phyloP scores from a whole-genome alignment of 2,888 invertebrate genomes.

The Tricholauxania praeusta region DNA sequence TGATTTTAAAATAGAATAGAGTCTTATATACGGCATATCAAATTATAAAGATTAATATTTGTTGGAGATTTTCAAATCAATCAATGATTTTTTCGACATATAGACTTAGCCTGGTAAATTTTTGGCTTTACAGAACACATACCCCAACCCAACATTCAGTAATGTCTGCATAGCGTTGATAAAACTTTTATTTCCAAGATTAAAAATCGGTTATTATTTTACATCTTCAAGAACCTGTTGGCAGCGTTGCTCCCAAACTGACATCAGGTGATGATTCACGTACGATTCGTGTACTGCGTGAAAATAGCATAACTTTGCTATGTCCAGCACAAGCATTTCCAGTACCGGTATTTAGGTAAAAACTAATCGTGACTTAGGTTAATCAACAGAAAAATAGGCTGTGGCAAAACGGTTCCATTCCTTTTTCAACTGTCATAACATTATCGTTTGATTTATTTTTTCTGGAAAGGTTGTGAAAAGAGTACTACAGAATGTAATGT shows the following conservation, averaged over 20 bases:
- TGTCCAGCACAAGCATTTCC: slow-evolving; percentile 79
- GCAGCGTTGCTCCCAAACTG: slow-evolving; percentile 73
- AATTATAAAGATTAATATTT: neutral
- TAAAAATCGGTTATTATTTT: slow-evolving; percentile 74
- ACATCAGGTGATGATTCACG: slow-evolving; percentile 76
- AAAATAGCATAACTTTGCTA: slow-evolving; percentile 70
- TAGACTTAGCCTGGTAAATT: too few relatives aligned
- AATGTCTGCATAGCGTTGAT: slow-evolving; percentile 66
- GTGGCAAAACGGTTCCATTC: too few relatives aligned
- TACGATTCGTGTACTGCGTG: slow-evolving; percentile 68
- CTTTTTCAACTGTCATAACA: too few relatives aligned
- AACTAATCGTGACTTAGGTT: neutral
- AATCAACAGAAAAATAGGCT: slow-evolving; percentile 17
- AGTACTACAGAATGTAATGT: too few relatives aligned
- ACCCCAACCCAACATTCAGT: slow-evolving; percentile 55
- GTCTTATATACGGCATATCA: too few relatives aligned
- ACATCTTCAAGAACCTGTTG: slow-evolving; percentile 69
- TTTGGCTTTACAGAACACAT: neutral
- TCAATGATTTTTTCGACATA: neutral
- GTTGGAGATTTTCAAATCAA: too few relatives aligned
- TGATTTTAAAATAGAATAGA: neutral
- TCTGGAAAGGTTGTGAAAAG: too few relatives aligned
- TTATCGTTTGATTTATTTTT: too few relatives aligned
- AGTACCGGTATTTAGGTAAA: slow-evolving; percentile 78
- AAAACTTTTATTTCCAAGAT: slow-evolving; percentile 79